phyloP scores from a whole-genome alignment of 2,888 invertebrate species.

The Parelbella ahira region DNA sequence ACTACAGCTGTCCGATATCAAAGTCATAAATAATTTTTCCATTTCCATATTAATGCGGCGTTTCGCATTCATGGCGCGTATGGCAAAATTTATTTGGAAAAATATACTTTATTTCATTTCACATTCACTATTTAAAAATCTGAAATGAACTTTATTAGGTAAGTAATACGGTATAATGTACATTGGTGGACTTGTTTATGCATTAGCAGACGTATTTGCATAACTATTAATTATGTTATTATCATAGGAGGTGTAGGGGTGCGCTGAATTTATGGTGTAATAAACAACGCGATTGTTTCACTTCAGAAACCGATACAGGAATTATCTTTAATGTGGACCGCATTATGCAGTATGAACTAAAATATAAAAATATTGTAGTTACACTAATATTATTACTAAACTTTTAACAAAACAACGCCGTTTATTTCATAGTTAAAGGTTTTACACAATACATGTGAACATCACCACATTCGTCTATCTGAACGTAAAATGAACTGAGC shows the following conservation, averaged over 20 bases:
- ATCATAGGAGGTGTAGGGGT: slow-evolving; percentile 19
- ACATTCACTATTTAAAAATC: background rate
- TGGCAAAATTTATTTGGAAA: slow-evolving; percentile 10
- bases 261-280: slow-evolving; percentile 31
- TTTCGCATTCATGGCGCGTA: background rate
- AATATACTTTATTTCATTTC: slow-evolving; percentile 8
- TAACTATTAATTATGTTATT: slow-evolving; percentile 22
- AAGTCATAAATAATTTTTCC: slow-evolving; percentile 1
- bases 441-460: too few relatives aligned
- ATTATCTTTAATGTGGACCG: slow-evolving; percentile 30
- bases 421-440: too few relatives aligned
- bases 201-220: slow-evolving; percentile 12
- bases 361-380: too few relatives aligned
- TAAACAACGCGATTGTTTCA: slow-evolving; percentile 34
- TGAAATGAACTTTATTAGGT: slow-evolving; percentile 4
- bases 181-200: slow-evolving; percentile 3
- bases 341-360: slow-evolving; percentile 20
- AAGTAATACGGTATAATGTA: background rate
- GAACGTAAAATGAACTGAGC: too few relatives aligned
- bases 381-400: too few relatives aligned
- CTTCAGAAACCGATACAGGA: slow-evolving; percentile 32
- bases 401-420: too few relatives aligned
- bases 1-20: background rate
- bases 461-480: too few relatives aligned
- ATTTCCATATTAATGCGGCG: slow-evolving; percentile 2